A percentile compares a stretch with the other conserved stretches of the same genome.
Conservation (phyloP, 2,113 vertebrate species). For the Coryphaenoides rupestris region DNA sequence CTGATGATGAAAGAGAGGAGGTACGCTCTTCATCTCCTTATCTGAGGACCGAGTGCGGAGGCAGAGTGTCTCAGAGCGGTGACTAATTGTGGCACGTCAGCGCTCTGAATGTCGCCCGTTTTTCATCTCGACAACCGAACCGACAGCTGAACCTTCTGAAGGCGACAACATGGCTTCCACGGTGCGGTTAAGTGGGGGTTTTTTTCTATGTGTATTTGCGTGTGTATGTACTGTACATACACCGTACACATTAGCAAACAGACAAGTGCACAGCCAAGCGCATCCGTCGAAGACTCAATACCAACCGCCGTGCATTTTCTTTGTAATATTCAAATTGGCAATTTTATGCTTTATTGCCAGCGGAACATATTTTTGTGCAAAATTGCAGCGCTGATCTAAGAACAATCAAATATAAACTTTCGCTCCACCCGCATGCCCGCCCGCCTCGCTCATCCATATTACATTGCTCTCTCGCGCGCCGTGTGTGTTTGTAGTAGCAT, state of each 20-base stretch:
- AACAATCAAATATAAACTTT: slow-evolving; percentile 41
- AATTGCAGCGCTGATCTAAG: slow-evolving; percentile 29
- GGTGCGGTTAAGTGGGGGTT: slow-evolving; percentile 17
- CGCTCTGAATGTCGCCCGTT: slow-evolving; percentile 35
- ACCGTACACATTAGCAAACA: background rate
- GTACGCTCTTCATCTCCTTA: slow-evolving; percentile 39
- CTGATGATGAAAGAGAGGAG: slow-evolving; percentile 13
- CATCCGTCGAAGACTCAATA: no score
- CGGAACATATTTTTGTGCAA: slow-evolving; percentile 14
- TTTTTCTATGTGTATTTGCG: background rate
- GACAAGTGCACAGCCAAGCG: background rate
- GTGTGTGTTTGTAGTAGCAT: no score
- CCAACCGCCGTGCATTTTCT: background rate
- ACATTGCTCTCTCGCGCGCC: background rate
- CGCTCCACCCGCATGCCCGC: background rate
- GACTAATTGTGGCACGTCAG: slow-evolving; percentile 48
- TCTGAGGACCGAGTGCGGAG: slow-evolving; percentile 30
- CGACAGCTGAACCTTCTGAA: slow-evolving; percentile 15
- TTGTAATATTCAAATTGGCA: slow-evolving; percentile 22
- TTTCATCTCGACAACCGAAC: slow-evolving; percentile 56
- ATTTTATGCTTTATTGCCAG: slow-evolving; percentile 37
- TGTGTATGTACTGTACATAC: background rate
- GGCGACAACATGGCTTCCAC: slow-evolving; percentile 2
- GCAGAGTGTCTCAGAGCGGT: slow-evolving; percentile 42
- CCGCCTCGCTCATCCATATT: no score